Base-by-base conservation (phyloP, 2,888 invertebrate genomes). In the Caenorhabditis sp. region DNA sequence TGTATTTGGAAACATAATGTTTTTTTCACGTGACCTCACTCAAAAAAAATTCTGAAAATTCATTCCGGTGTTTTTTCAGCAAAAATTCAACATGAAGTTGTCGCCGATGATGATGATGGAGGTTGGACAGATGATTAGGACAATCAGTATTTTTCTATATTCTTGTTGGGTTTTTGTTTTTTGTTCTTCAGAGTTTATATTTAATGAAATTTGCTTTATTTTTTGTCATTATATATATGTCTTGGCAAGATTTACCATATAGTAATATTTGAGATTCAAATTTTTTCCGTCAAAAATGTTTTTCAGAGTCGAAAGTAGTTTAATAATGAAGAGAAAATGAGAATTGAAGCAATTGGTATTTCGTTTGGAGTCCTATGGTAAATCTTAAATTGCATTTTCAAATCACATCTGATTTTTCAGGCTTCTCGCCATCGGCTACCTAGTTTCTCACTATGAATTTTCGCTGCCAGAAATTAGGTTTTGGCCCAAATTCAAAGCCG, bases 21-120 rank as follows among this genome's bases (percentile, higher is more conserved):
- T n/a, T n/a, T n/a, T n/a, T n/a, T n/a, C n/a, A n/a, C n/a, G n/a
- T n/a, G n/a, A n/a, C n/a, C n/a, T n/a, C n/a, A n/a, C n/a, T n/a
- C n/a, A n/a, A n/a, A n/a, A n/a, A n/a, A n/a, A n/a, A n/a, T n/a
- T n/a, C n/a, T n/a, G n/a, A 17, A 10, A 27, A 17, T 36, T 21
- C 19, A 49, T 59, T 12, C 14, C 19, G 17, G n/a, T n/a, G n/a
- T n/a, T 62, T n/a, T 62, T 77, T 60, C 62, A 77, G 77, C 66
- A 0, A 79, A 79, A 66, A 55, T 76, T 12, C 69, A 72, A 58
- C 77, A 79, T 50, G 79, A 79, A 50, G 36, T 72, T 10, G 68
- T 79, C 8, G 72, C 74, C 50, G 77, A 66, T 14, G 75, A 66
- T 10, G 68, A 68, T 17, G 76, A 76, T 43, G 43, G 43, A 24